Percentiles rank a stretch among this genome's conserved stretches.
phyloP scores from a whole-genome alignment of 92 coral and sea anemone species.

The Phenganax subtilis region DNA sequence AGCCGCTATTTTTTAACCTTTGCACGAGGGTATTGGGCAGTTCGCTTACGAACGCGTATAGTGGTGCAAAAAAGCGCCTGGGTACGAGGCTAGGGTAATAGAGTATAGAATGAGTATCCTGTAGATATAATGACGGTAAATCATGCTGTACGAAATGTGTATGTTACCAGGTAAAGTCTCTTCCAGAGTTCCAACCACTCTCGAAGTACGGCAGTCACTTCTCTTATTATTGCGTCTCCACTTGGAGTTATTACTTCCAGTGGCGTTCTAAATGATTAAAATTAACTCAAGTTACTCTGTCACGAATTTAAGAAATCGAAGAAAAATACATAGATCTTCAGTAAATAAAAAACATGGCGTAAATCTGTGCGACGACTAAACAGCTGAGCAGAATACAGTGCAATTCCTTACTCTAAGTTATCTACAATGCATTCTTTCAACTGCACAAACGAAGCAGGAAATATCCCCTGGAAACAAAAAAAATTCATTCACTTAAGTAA shows the following conservation, averaged over 20 bases:
- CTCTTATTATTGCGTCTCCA: slow-evolving; percentile 86
- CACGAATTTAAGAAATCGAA: background rate
- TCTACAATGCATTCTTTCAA: slow-evolving; percentile 82
- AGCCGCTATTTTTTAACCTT: no score
- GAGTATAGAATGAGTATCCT: no score
- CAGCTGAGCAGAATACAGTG: background rate
- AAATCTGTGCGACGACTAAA: background rate
- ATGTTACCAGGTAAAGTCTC: slow-evolving; percentile 64
- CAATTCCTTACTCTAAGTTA: slow-evolving; percentile 64
- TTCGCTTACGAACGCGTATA: no score
- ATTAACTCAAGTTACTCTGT: background rate
- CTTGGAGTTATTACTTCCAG: slow-evolving; percentile 69
- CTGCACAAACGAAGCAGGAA: slow-evolving; percentile 77
- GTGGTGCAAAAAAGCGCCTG: no score
- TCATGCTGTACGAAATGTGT: no score
- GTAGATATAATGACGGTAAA: no score
- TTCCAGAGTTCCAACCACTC: slow-evolving; percentile 97
- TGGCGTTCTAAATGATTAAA: slow-evolving; percentile 52
- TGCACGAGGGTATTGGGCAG: no score
- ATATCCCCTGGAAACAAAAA: slow-evolving; percentile 66
- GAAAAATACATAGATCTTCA: background rate
- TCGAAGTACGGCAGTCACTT: slow-evolving; percentile 79
- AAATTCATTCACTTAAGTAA: background rate
- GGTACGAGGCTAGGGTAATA: no score
- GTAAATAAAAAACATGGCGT: background rate